phyloP scores from a whole-genome alignment of 2,888 invertebrate genomes.

The Notocelia uddmanniana region DNA sequence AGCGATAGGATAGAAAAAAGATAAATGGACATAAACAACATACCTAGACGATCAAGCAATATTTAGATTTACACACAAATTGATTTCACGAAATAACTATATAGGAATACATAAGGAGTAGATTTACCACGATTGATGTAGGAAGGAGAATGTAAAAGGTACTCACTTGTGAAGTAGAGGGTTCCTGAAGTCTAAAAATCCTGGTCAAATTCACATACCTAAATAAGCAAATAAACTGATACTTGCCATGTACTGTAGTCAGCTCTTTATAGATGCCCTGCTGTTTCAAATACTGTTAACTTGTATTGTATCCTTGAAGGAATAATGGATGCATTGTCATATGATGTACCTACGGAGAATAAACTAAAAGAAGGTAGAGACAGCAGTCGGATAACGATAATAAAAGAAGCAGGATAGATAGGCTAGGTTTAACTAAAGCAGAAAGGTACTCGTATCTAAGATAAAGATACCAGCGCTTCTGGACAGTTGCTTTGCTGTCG shows the following conservation, averaged over 20 bases:
- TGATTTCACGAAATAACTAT: no score
- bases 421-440: not conserved
- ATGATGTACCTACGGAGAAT: not conserved
- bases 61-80: not conserved
- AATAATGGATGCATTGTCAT: not conserved
- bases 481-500: not conserved
- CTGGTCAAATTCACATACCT: not conserved
- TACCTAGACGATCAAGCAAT: not conserved
- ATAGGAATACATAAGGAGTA: not conserved
- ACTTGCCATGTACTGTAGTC: not conserved
- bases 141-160: not conserved
- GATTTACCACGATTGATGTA: not conserved
- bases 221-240: not conserved
- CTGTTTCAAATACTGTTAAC: not conserved
- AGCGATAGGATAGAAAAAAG: not conserved
- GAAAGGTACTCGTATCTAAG: not conserved
- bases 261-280: not conserved
- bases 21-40: not conserved
- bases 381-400: not conserved
- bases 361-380: not conserved
- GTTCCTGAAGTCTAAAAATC: constrained; percentile 16
- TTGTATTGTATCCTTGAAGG: not conserved
- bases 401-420: not conserved
- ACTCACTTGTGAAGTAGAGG: constrained; percentile 19
- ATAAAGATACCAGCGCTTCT: no score